A percentile compares a stretch with the other conserved stretches of the same genome.
phyloP scores from a whole-genome alignment of 2,113 vertebrate genomes.

The Oryzias curvinotus region DNA sequence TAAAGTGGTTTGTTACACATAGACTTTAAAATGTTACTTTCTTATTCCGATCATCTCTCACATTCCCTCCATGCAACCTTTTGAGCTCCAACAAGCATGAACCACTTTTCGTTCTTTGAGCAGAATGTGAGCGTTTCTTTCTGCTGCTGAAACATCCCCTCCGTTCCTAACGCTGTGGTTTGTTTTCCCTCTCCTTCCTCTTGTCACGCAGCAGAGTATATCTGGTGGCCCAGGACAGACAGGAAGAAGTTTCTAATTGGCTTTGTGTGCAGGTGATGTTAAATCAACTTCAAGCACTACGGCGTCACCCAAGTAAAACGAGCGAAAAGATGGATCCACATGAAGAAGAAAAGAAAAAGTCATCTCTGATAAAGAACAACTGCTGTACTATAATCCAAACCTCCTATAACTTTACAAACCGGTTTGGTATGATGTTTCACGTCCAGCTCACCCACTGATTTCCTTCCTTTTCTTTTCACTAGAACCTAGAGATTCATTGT shows the following conservation, averaged over 20 bases:
- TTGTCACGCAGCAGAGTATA: slow-evolving; percentile 83
- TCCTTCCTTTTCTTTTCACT: slow-evolving; percentile 54
- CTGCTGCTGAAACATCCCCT: background rate
- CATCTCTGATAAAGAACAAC: slow-evolving; percentile 90
- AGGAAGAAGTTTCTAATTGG: slow-evolving; percentile 94
- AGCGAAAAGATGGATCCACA: slow-evolving; percentile 81
- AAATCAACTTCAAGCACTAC: slow-evolving; percentile 88
- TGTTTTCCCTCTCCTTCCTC: slow-evolving; percentile 10
- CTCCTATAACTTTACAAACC: slow-evolving; percentile 75
- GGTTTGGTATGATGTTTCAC: slow-evolving; percentile 78
- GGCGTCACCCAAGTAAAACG: slow-evolving; percentile 73
- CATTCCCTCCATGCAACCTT: no score
- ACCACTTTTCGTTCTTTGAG: background rate
- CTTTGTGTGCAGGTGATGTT: slow-evolving; percentile 90
- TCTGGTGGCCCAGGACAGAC: slow-evolving; percentile 94
- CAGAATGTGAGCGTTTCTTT: background rate
- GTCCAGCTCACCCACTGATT: slow-evolving; percentile 63
- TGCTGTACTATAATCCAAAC: slow-evolving; percentile 96
- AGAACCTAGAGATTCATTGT: slow-evolving; percentile 58
- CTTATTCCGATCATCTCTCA: no score
- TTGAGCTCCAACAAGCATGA: no score
- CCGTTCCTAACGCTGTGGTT: slow-evolving; percentile 22
- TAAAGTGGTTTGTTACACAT: no score
- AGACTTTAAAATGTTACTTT: no score
- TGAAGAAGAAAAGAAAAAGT: slow-evolving; percentile 78